Conservation (phyloP, 1,140 invertebrate genomes). For the Papilio dardanus region DNA sequence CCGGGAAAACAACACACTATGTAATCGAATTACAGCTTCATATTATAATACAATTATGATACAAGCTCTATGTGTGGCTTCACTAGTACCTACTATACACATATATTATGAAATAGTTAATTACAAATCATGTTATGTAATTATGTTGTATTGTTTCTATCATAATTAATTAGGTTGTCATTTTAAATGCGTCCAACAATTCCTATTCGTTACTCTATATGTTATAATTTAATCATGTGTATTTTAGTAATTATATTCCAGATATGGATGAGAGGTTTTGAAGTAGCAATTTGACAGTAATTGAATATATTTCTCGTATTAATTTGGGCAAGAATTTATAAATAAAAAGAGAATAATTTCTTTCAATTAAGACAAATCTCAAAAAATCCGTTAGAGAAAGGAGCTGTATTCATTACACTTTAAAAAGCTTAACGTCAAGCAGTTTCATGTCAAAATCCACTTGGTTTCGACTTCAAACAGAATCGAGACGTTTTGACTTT, state of each 20-base stretch:
- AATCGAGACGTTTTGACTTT: constrained; percentile 64
- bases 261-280: background rate
- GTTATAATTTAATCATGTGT: background rate
- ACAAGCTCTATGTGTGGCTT: constrained; percentile 31
- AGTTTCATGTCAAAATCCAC: constrained; percentile 54
- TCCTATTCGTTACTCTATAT: background rate
- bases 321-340: background rate
- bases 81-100: background rate
- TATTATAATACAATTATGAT: constrained; percentile 36
- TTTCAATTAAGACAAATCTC: background rate
- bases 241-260: background rate
- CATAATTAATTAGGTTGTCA: background rate
- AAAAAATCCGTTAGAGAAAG: constrained; percentile 32
- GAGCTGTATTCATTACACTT: constrained; percentile 39
- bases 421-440: constrained; percentile 49
- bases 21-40: constrained; percentile 44
- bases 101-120: background rate
- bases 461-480: constrained; percentile 63
- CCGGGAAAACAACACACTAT: constrained; percentile 52
- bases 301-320: background rate
- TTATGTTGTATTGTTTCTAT: background rate
- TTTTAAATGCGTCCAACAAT: background rate
- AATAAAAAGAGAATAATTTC: background rate
- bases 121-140: background rate
- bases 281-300: background rate